Base-by-base conservation (phyloP, 2,113 vertebrate genomes). In the Tonatia bakeri region DNA sequence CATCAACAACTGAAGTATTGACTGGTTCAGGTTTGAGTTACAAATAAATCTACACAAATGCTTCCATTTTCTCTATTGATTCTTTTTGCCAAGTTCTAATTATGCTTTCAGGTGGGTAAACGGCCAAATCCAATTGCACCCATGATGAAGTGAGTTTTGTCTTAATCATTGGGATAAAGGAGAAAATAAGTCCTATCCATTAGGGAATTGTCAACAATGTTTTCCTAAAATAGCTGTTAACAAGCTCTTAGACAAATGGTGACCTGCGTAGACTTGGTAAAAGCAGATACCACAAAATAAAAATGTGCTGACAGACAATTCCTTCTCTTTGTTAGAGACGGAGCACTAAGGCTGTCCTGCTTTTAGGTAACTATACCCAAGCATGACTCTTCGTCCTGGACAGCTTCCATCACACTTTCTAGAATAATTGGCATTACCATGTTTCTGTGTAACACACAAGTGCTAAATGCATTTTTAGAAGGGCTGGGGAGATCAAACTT, bases 41-140 rank as follows among this genome's bases (percentile, higher is more conserved):
- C 69, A 96, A 65, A 87, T 73, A 69, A 65, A 82, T 52, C 14
- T 72, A 80, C 76, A 85, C 54, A 87, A 93, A 87, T 40, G 43
- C 40, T 76, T 64, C 40, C 9, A 11, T 90, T 92, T 84, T 70
- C 26, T 54, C 67, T 79, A 90, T 33, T 87, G 70, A 94, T 70
- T 88, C 40, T 79, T 52, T 90, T 79, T 19, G 31, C 26, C 36
- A 69, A 75, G 36, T 91, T 94, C 65, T 87, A 80, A 95, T 97
- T 92, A 75, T 40, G 12, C n/a, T 80, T 90, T 90, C 52, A 70
- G 50, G 52, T 73, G 11, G 81, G 67, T 94, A 86, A 86, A 80
- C 45, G 67, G 36, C n/a, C 47, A 94, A 76, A 69, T 72, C 24
- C 36, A 95, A 84, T 24, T 36, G 43, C 38, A 81, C 10, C 12